Conservation (phyloP, 2,113 vertebrate species). For the Chaetops frenatus region DNA sequence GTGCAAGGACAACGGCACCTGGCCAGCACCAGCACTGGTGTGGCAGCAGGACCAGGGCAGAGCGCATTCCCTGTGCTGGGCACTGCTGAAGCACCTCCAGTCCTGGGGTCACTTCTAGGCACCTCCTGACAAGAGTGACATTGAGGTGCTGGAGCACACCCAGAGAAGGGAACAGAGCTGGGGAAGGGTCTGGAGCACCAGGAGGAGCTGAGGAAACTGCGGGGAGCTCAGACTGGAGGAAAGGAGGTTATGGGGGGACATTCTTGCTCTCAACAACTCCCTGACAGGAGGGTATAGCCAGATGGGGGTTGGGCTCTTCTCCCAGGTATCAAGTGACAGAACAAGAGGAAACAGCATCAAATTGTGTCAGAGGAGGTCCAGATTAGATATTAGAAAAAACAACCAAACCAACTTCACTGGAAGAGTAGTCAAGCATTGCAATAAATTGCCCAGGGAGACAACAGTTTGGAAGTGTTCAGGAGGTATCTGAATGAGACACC, state of each 20-base stretch:
- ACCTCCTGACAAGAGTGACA: neutral
- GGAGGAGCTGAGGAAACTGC: neutral
- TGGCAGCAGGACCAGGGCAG: neutral
- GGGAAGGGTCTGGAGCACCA: neutral
- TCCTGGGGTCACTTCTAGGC: neutral
- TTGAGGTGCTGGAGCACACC: rapidly evolving
- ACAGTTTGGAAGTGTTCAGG: neutral
- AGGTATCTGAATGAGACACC: neutral
- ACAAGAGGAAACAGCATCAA: neutral
- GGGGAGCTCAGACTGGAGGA: neutral
- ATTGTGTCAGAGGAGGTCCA: neutral
- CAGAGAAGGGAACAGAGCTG: neutral
- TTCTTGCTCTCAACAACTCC: neutral
- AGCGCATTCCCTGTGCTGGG: neutral
- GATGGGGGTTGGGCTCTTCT: neutral
- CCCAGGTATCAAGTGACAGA: neutral
- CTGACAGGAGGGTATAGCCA: neutral
- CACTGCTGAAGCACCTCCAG: neutral
- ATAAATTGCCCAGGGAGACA: neutral
- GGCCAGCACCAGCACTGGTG: neutral
- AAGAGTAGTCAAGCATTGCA: neutral
- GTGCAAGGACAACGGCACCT: neutral
- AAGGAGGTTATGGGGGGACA: neutral
- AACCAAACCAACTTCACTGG: neutral
- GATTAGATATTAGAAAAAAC: neutral